These are phyloP conservation scores for Bos javanicus DNA, from an alignment of 2,113 vertebrate genomes.

Conservation along the genomic window DNA sequence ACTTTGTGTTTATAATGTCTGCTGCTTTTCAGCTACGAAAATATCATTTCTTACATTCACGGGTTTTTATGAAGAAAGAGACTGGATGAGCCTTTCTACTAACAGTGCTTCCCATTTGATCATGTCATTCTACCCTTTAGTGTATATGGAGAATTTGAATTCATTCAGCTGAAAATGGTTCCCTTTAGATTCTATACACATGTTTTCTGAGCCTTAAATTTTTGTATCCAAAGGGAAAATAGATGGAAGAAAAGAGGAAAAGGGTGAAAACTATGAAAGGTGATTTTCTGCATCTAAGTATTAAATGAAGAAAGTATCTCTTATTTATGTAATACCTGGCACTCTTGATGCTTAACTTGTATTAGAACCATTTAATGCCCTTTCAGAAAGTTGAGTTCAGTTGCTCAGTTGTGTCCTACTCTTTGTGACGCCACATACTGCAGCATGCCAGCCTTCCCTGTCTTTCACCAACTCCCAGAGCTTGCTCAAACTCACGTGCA, in stretches of 20 bases:
- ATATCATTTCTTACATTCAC: slow-evolving; percentile 58
- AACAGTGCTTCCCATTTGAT: neutral
- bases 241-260: neutral
- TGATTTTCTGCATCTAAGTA: neutral
- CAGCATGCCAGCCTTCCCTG: neutral
- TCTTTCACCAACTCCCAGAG: neutral
- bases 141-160: neutral
- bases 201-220: neutral
- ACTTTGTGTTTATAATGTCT: slow-evolving; percentile 59
- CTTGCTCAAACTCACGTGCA: neutral
- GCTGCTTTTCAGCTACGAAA: slow-evolving; percentile 61
- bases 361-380: neutral
- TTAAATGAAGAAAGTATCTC: neutral
- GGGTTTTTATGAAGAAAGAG: slow-evolving; percentile 58
- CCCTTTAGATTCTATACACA: neutral
- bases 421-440: neutral
- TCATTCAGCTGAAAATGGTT: neutral
- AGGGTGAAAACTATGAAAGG: neutral
- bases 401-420: neutral
- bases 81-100: slow-evolving; percentile 16
- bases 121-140: neutral
- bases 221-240: neutral
- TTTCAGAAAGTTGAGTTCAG: neutral
- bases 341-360: neutral
- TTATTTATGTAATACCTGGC: neutral